Base-by-base conservation (phyloP, 2,888 invertebrate genomes). In the Lissonota sp. region DNA sequence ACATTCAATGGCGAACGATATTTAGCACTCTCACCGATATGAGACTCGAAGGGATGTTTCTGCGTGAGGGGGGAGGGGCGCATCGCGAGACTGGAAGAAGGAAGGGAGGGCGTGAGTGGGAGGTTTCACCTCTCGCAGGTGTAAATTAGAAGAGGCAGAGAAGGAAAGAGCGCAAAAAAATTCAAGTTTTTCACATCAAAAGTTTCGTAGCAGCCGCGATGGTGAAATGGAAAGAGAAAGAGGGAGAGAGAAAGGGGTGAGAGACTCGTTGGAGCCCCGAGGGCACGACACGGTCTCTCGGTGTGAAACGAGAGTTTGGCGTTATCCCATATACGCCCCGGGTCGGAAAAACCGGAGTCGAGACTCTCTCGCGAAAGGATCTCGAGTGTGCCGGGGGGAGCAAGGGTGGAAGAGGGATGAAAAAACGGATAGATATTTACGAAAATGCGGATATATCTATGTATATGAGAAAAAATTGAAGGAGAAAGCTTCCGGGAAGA, bases 111-210 rank as follows among this genome's bases (percentile, higher is more conserved):
- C 84, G 82, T 82, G 26, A 26, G 3, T 3, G 26, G 26, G 26
- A n/a, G 26, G 26, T 26, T 26, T 26, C 26, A 2, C 84, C 85
- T 83, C 84, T 86, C 83, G 83, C 84, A 85, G 85, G 87, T 87
- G 89, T 89, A 89, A 90, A 90, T 90, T 89, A 88, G 88, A 87
- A 88, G 88, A 16, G 67, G 62, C 42, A 10, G 26, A 40, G 10
- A 74, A 62, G 5, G n/a, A 74, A 62, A 8, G n/a, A 58, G 67
- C 16, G 67, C 3, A 60, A 63, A 79, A 72, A 63, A 51, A 14
- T 58, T 62, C 46, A 55, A 77, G 74, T 72, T 73, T 79, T 74
- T 75, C 58, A 44, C 66, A 74, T 12, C 5, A 83, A 83, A 83
- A 63, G 81, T 83, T 76, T 8, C 63, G 16, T 57, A 76, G 74